Conservation (phyloP, 2,797 vertebrate genomes). For the Aythya fuligula region DNA sequence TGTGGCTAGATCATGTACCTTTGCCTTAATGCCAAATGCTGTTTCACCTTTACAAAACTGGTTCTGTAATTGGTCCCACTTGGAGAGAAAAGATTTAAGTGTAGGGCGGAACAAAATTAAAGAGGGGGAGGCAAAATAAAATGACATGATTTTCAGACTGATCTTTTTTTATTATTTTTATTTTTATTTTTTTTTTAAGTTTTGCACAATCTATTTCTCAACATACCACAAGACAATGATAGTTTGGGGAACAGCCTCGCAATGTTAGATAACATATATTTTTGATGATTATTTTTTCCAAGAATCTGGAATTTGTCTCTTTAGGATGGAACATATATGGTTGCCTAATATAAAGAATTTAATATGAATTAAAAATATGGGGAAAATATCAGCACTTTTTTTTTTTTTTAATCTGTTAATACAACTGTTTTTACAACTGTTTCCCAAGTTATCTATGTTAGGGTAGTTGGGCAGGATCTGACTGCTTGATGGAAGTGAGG, state of each 20-base stretch:
- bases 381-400: background rate
- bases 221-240: background rate
- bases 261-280: background rate
- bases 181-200: too few relatives aligned
- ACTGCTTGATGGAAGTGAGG: fast-evolving
- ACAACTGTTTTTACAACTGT: background rate
- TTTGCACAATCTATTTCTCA: background rate
- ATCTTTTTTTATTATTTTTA: background rate
- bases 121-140: background rate
- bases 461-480: background rate
- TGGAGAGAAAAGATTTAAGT: background rate
- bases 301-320: background rate
- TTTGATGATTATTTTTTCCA: background rate
- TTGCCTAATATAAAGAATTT: background rate
- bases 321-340: background rate
- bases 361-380: background rate
- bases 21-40: background rate
- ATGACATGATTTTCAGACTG: background rate
- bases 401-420: too few relatives aligned
- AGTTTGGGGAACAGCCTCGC: background rate
- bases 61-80: background rate
- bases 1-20: background rate
- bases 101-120: background rate
- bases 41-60: background rate
- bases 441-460: background rate